phyloP scores from a whole-genome alignment of 2,797 vertebrate genomes.

The Heteromormyrus szaboi region DNA sequence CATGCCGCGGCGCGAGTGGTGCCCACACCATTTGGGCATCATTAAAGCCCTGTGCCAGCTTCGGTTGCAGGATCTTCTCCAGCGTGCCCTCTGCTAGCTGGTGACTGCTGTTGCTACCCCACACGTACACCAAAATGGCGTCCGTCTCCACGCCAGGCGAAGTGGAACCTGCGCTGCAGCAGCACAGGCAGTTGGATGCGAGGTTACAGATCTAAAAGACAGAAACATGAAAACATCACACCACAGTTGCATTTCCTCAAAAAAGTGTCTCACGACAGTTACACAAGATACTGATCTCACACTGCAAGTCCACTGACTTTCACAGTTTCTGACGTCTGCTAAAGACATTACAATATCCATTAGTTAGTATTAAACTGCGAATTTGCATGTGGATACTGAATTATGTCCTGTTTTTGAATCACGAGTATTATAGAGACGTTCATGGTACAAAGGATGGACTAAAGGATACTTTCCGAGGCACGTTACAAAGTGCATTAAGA shows the following conservation, averaged over 20 bases:
- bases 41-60: conserved; percentile 71
- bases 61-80: conserved; percentile 75
- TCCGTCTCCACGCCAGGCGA: conserved; percentile 54
- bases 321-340: background rate
- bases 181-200: conserved; percentile 70
- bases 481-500: background rate
- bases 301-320: background rate
- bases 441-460: background rate
- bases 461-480: background rate
- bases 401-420: background rate
- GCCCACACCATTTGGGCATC: conserved; percentile 70
- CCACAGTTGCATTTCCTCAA: background rate
- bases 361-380: background rate
- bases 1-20: background rate
- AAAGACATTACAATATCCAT: background rate
- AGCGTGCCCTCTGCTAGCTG: conserved; percentile 75
- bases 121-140: conserved; percentile 67
- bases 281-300: background rate
- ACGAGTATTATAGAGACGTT: background rate
- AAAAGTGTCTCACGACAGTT: conserved; percentile 1
- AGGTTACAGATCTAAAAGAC: conserved; percentile 64
- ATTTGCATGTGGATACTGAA: background rate
- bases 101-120: conserved; percentile 79
- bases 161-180: conserved; percentile 57
- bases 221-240: background rate